Evolutionary conservation across 2,888 invertebrate species (phyloP).

Genomic region (Gnatocerus cornutus): DNA sequence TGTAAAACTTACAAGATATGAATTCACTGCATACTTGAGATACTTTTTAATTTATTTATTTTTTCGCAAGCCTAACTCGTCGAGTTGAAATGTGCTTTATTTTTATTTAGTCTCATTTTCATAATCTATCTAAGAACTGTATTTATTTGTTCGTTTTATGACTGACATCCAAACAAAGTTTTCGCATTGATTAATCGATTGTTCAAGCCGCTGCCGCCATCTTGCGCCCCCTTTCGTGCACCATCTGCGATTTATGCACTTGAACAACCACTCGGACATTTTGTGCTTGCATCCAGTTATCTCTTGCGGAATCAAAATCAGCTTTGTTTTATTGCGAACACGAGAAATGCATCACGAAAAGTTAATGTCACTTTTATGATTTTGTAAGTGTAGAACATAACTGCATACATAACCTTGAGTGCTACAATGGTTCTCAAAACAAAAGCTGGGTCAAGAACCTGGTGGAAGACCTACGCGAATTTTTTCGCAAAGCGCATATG

Average conservation of each 20-base stretch:
- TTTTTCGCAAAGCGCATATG: constrained; percentile 49
- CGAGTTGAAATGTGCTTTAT: no score
- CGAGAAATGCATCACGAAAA: constrained; percentile 51
- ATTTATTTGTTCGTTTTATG: no score
- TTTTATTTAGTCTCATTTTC: no score
- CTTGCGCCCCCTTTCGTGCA: constrained; percentile 2
- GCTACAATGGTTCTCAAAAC: constrained; percentile 64
- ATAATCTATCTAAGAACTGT: no score
- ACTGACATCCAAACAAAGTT: no score
- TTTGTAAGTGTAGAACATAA: constrained; percentile 52
- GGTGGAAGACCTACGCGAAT: constrained; percentile 58
- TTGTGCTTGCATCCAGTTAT: constrained; percentile 22
- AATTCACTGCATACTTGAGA: no score
- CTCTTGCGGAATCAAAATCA: constrained; percentile 32
- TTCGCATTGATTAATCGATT: not conserved
- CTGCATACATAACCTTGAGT: constrained; percentile 62
- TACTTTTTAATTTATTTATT: no score
- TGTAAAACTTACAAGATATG: no score
- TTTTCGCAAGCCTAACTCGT: no score
- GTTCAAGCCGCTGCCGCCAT: constrained; percentile 10
- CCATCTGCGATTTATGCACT: constrained; percentile 14
- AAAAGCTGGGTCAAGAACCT: constrained; percentile 66
- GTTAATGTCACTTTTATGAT: constrained; percentile 54
- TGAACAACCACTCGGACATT: constrained; percentile 11
- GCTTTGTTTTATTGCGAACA: constrained; percentile 49